A percentile compares a stretch with the other conserved stretches of the same genome.
Evolutionary conservation across 2,797 vertebrate species (phyloP).

Genomic region (Netta rufina): DNA sequence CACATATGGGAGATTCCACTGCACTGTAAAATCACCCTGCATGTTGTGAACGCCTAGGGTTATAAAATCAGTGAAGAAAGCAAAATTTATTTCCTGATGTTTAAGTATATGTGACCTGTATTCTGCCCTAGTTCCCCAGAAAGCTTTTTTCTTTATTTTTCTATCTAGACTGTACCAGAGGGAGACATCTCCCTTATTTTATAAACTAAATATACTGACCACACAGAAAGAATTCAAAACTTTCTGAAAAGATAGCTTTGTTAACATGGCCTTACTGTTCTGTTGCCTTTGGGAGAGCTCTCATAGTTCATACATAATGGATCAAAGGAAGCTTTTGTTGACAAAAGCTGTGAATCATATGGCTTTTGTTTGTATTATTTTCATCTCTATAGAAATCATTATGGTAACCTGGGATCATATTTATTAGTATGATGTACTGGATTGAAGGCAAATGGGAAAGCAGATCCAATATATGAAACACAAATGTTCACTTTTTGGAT

Average conservation of each 20-base stretch:
- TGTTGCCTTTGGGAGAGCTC: neutral
- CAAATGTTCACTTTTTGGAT: neutral
- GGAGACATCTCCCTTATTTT: conserved; percentile 29
- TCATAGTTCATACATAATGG: neutral
- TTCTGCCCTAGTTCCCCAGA: neutral
- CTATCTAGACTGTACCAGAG: neutral
- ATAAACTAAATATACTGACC: neutral
- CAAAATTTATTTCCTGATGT: neutral
- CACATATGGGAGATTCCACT: neutral
- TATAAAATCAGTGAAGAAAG: neutral
- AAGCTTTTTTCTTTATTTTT: neutral
- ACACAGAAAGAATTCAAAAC: neutral
- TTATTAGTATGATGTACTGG: neutral
- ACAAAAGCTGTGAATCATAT: neutral
- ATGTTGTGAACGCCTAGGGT: neutral
- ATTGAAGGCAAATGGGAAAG: neutral
- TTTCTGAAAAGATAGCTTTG: conserved; percentile 41
- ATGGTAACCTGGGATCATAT: neutral
- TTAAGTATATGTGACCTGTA: neutral
- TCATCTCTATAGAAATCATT: neutral
- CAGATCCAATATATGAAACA: neutral
- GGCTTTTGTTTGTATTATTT: neutral
- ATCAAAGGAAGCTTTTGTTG: neutral
- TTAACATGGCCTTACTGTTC: neutral
- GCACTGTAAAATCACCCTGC: neutral